Percentiles rank a stretch among this genome's conserved stretches.
phyloP scores from a whole-genome alignment of 2,888 invertebrate species.

The Uropetala carovei region DNA sequence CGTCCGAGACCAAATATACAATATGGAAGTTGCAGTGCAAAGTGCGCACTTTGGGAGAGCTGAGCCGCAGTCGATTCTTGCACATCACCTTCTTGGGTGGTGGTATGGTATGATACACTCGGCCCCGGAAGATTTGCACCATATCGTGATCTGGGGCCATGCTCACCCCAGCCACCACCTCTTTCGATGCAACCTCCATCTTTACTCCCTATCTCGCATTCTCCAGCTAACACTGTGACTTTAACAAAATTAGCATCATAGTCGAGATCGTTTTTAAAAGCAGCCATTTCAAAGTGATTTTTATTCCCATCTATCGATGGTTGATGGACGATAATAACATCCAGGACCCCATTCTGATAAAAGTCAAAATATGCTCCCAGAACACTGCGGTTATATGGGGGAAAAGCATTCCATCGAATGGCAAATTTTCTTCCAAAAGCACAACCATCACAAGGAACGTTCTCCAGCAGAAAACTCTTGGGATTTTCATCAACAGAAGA shows the following conservation, averaged over 20 bases:
- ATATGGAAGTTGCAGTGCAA: conserved; percentile 95
- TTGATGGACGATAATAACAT: conserved; percentile 87
- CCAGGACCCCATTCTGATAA: conserved; percentile 95
- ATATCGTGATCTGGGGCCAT: conserved; percentile 73
- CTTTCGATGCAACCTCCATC: conserved; percentile 41
- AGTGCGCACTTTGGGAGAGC: conserved; percentile 93
- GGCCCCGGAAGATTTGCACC: conserved; percentile 94
- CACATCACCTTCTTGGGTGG: conserved; percentile 90
- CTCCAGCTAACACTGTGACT: conserved; percentile 93
- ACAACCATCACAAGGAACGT: conserved; percentile 83
- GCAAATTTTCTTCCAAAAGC: conserved; percentile 85
- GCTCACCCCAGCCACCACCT: conserved; percentile 45
- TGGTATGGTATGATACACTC: conserved; percentile 89
- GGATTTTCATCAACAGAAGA: conserved; percentile 74
- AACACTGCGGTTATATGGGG: conserved; percentile 84
- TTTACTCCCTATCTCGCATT: conserved; percentile 33
- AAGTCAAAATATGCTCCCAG: conserved; percentile 96
- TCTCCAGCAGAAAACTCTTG: conserved; percentile 86
- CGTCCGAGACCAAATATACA: conserved; percentile 98
- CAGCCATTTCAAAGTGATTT: conserved; percentile 80
- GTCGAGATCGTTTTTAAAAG: conserved; percentile 91
- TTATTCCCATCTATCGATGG: conserved; percentile 71
- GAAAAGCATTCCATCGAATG: conserved; percentile 86
- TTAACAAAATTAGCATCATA: conserved; percentile 98
- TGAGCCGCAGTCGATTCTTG: conserved; percentile 91